Base-by-base conservation (phyloP, 2,888 invertebrate species). In the Nycteola revayana region DNA sequence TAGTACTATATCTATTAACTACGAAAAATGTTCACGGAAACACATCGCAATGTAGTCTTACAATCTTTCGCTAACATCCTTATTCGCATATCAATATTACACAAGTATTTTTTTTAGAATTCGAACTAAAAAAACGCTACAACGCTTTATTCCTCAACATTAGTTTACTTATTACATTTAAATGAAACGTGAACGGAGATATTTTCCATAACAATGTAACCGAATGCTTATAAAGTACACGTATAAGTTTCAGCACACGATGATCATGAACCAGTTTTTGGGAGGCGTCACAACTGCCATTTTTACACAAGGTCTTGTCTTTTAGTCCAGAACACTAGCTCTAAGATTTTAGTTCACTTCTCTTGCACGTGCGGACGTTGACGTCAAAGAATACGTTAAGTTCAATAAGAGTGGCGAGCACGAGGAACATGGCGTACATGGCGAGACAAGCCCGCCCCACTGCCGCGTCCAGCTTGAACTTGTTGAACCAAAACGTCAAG, bases 361-460 rank as follows among this genome's bases (percentile, higher is more conserved):
- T 90, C 73, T 91, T 91, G 85, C 97, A 97, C 43, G 96, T 95
- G 56, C 96, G 96, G 59, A 95, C 90, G 86, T 96, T 97, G 61
- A 97, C 95, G 62, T 93, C 93, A 90, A 96, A 96, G 92, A 97
- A 97, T 49, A 96, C 95, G 82, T 97, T 97, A 66, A 97, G 91
- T 89, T 97, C 97, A 67, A 96, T 97, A 60, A 97, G 91, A 49
- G 95, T 96, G 33, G 97, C 96, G 53, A 97, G 90, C 32, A 96
- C 92, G 46, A 97, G 91, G 75, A 97, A 97, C 59, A 95, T 92
- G 42, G 94, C 93, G 84, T 98, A 97, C 93, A 96, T 95, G 49
- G 94, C 90, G 46, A 97, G 90, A 66, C 96, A 96, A 34, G 95
- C 93, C 35, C 93, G 91, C 41, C 97, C 97, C 38, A 97, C 95